Conservation (phyloP, 2,888 invertebrate species). For the Chrysopilus asiliformis region DNA sequence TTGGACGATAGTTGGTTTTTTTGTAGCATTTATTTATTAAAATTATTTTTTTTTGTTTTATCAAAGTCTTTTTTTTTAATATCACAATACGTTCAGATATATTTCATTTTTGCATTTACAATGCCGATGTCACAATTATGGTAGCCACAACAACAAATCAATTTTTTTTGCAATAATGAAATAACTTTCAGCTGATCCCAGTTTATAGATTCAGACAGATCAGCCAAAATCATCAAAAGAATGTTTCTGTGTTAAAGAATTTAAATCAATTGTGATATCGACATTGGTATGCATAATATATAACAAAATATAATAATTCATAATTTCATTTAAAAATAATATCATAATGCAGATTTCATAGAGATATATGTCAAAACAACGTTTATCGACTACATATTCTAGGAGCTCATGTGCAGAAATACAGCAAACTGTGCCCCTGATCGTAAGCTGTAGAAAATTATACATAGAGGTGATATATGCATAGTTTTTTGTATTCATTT, state of each 20-base stretch:
- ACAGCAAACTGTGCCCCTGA: slow-evolving; percentile 23
- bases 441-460: slow-evolving; percentile 22
- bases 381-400: slow-evolving; percentile 14
- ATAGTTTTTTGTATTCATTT: slow-evolving; percentile 12
- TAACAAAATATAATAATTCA: slow-evolving; percentile 15
- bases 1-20: too few relatives aligned
- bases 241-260: background rate
- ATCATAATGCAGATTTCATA: slow-evolving; percentile 10
- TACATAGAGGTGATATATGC: slow-evolving; percentile 18
- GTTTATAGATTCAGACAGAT: too few relatives aligned
- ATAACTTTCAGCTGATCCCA: too few relatives aligned
- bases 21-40: slow-evolving; percentile 9
- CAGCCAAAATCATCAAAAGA: slow-evolving; percentile 1
- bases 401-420: slow-evolving; percentile 21
- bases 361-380: slow-evolving; percentile 7
- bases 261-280: slow-evolving; percentile 5
- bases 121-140: slow-evolving; percentile 6
- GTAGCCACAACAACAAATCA: background rate
- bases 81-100: slow-evolving; percentile 22
- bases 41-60: slow-evolving; percentile 1
- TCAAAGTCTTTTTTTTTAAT: slow-evolving; percentile 11
- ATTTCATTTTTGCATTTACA: slow-evolving; percentile 16
- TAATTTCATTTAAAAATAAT: slow-evolving; percentile 12
- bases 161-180: too few relatives aligned
- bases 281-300: slow-evolving; percentile 12